Evolutionary conservation across 2,888 invertebrate genomes (phyloP).

Genomic region (Ornithoptera alexandrae): DNA sequence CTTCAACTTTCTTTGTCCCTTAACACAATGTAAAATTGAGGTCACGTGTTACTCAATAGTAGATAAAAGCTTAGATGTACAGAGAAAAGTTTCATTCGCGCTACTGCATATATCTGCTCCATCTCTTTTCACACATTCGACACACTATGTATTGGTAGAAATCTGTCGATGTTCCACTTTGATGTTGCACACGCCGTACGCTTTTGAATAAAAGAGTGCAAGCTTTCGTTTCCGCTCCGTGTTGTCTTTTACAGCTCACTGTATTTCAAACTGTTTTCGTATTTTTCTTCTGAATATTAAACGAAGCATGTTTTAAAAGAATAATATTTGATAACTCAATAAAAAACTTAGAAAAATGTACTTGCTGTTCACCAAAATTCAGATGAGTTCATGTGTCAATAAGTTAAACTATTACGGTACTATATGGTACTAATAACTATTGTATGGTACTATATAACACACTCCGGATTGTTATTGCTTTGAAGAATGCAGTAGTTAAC

Average conservation of each 20-base stretch:
- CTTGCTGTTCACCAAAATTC: background rate
- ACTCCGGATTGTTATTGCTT: too few relatives aligned
- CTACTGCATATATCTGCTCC: background rate
- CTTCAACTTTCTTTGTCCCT: background rate
- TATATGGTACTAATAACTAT: too few relatives aligned
- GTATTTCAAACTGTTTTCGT: background rate
- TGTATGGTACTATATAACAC: too few relatives aligned
- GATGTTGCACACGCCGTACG: background rate
- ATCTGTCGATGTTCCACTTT: slow-evolving; percentile 3
- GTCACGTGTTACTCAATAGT: background rate
- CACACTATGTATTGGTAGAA: background rate
- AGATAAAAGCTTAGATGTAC: background rate
- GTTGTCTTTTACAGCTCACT: background rate
- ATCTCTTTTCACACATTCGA: background rate
- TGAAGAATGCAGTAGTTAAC: too few relatives aligned
- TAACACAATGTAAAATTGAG: background rate
- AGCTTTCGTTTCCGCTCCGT: background rate
- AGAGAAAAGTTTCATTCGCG: background rate
- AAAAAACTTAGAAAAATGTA: background rate
- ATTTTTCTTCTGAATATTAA: background rate
- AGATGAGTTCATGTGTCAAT: too few relatives aligned
- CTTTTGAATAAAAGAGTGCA: background rate
- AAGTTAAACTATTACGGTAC: too few relatives aligned
- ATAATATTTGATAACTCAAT: too few relatives aligned
- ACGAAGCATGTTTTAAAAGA: too few relatives aligned